Base-by-base conservation (phyloP, 2,113 vertebrate genomes). In the Cyanistes caeruleus region DNA sequence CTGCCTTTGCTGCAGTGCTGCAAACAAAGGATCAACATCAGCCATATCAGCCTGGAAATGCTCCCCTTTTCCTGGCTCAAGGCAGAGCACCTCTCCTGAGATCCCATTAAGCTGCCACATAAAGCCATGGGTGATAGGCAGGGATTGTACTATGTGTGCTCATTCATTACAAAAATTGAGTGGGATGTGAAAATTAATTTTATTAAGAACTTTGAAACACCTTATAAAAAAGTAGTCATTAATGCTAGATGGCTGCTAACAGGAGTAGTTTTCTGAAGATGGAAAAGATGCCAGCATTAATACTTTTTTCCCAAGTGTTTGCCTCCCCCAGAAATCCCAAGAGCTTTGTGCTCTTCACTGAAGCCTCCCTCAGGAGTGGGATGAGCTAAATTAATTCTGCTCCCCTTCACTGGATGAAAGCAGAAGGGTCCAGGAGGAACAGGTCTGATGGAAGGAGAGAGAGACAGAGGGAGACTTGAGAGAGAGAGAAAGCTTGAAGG, bases 21-120 rank as follows among this genome's bases (percentile, higher is more conserved):
- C 53, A 64, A 53, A 64, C 69, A 81, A 56, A 84, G 53, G 31
- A 56, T 82, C 16, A 13, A 0, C 44, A 64, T 62, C 39, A 73
- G 51, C 70, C 33, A 7, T 33, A 27, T 37, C 44, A 95, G 37
- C 48, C 48, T 78, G 70, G 31, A 69, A 94, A 65, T 24, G 37
- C n/a, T 88, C 19, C 56, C 24, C 49, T 27, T 69, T 63, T 56
- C 59, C 43, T 49, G 43, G 33, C 62, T 55, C 48, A 78, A 82
- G 87, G 69, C 62, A 87, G 39, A 73, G 35, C 25, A 69, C 67
- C 72, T 93, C 78, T 95, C 70, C n/a, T 89, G 77, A 91, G 87
- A 84, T 76, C 56, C 84, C 33, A 37, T 75, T 75, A 89, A 84
- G 52, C 48, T 95, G 73, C 51, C 51, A 67, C 55, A 20, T 86